Conservation (phyloP, 2,113 vertebrate genomes). For the Cyprinus carpio region DNA sequence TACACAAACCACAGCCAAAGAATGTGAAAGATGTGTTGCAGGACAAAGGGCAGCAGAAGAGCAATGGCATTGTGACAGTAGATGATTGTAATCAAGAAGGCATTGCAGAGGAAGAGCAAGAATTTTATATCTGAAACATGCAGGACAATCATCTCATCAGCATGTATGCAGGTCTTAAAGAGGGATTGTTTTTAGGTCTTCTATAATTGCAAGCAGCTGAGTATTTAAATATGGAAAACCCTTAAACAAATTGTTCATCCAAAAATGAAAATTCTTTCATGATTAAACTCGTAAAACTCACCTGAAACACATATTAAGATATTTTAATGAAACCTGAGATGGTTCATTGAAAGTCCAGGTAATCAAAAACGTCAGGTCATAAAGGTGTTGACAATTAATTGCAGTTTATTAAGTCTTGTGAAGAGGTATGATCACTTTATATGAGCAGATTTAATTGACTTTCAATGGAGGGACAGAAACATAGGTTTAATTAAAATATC, state of each 20-base stretch:
- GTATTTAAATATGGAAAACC: background rate
- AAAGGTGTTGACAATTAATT: background rate
- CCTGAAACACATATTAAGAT: background rate
- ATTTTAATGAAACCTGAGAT: background rate
- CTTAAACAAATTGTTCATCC: background rate
- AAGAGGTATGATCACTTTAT: background rate
- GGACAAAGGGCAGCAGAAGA: background rate
- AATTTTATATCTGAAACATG: conserved; percentile 82
- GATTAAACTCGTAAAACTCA: background rate
- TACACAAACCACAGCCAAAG: conserved; percentile 28
- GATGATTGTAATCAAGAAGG: conserved; percentile 26
- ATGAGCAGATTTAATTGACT: background rate
- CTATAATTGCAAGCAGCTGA: background rate
- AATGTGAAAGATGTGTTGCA: background rate
- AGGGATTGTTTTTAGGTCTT: background rate
- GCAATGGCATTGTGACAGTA: background rate
- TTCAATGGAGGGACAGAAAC: background rate
- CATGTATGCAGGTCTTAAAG: background rate
- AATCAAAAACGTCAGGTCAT: background rate
- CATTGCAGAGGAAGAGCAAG: conserved; percentile 69
- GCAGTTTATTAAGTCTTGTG: too few relatives aligned
- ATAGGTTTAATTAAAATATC: background rate
- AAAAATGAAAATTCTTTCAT: background rate
- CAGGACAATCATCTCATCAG: background rate
- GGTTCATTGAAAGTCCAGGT: background rate